Percentiles rank a stretch among this genome's conserved stretches.
Conservation (phyloP, 2,113 vertebrate species). For the Corvus cornix region DNA sequence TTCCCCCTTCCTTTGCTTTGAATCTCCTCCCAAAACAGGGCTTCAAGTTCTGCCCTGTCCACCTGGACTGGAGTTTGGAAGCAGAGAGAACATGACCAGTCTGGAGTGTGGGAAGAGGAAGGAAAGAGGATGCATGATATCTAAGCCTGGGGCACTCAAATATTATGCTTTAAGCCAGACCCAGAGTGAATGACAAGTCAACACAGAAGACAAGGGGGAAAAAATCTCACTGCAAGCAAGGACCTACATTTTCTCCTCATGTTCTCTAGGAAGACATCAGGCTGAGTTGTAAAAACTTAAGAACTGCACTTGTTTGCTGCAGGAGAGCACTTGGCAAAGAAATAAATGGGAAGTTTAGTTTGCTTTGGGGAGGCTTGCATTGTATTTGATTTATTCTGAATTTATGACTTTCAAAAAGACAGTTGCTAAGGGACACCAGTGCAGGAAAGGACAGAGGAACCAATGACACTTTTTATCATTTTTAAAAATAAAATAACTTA, state of each 20-base stretch:
- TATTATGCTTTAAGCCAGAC: neutral
- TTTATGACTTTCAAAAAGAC: conserved; percentile 6
- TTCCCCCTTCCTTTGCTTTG: neutral
- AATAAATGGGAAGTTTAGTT: conserved; percentile 10
- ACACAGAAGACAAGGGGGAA: neutral
- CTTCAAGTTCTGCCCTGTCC: neutral
- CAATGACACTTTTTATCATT: neutral
- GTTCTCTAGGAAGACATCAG: neutral
- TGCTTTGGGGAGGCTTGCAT: neutral
- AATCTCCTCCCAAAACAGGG: neutral
- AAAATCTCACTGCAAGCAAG: neutral
- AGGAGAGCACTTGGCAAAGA: neutral
- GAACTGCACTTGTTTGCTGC: conserved; percentile 10
- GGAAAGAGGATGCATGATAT: neutral
- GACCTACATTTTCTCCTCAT: neutral
- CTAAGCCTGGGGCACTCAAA: neutral
- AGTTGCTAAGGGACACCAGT: neutral
- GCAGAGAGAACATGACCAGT: neutral
- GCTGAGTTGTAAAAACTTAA: neutral
- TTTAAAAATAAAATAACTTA: neutral
- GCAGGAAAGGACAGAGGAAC: neutral
- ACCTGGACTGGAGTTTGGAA: neutral
- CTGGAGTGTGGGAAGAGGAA: neutral
- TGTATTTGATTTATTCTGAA: conserved; percentile 23
- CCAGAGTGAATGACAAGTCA: neutral